Percentiles rank a stretch among this genome's conserved stretches.
Conservation (phyloP, 30 jellyfish, hydroid and myxozoan genomes). For the Chironex yamaguchii region DNA sequence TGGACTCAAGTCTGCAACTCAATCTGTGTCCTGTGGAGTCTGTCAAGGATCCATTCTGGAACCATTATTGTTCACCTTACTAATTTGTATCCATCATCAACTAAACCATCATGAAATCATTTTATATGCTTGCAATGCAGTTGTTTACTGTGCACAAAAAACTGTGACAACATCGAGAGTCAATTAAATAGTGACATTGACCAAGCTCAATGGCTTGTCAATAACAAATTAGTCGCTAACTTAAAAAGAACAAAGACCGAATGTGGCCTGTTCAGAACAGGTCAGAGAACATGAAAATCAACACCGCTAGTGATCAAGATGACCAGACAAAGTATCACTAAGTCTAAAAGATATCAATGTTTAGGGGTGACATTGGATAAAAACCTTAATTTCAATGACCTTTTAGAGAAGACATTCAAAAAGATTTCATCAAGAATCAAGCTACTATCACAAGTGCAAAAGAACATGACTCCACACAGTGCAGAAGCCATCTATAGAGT, state of each 20-base stretch:
- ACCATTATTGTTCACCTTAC: background rate
- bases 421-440: slow-evolving; percentile 27
- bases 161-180: slow-evolving; percentile 30
- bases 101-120: background rate
- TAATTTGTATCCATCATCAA: background rate
- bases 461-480: slow-evolving; percentile 46
- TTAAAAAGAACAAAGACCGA: slow-evolving; percentile 48
- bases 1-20: no score
- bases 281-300: slow-evolving; percentile 38
- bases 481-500: slow-evolving; percentile 29
- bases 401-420: slow-evolving; percentile 15
- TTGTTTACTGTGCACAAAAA: slow-evolving; percentile 32
- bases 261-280: slow-evolving; percentile 43
- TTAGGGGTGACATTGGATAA: slow-evolving; percentile 37
- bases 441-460: slow-evolving; percentile 42
- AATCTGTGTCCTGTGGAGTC: no score
- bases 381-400: slow-evolving; percentile 25
- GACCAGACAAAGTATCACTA: slow-evolving; percentile 34
- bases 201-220: slow-evolving; percentile 35
- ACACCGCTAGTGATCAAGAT: slow-evolving; percentile 21
- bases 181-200: slow-evolving; percentile 35
- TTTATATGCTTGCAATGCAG: slow-evolving; percentile 7
- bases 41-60: slow-evolving; percentile 27
- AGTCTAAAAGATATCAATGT: slow-evolving; percentile 39
- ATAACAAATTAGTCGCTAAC: slow-evolving; percentile 15